Evolutionary conservation across 2,797 vertebrate species (phyloP).

Genomic region (Pelobates cultripes): DNA sequence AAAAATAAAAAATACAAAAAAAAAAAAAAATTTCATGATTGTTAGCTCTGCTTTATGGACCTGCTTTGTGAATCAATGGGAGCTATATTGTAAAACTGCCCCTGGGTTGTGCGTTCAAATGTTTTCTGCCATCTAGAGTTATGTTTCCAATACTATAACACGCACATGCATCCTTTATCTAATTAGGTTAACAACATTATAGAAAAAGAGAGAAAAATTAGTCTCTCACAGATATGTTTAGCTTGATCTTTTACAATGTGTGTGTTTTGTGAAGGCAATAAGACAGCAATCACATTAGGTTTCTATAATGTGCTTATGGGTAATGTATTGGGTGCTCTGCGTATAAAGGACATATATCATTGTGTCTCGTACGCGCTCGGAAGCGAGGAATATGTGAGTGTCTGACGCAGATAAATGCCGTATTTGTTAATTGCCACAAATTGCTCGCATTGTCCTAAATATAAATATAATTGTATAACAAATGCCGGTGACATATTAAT

Average conservation of each 20-base stretch:
- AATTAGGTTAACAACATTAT: neutral
- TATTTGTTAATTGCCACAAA: neutral
- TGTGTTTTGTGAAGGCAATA: neutral
- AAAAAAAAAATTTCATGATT: too few species aligned
- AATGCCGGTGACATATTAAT: neutral
- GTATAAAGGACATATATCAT: neutral
- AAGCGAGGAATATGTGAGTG: neutral
- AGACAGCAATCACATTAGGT: conserved; percentile 3
- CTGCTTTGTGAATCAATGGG: neutral
- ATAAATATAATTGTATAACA: neutral
- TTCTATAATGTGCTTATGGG: neutral
- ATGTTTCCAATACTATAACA: neutral
- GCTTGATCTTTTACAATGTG: neutral
- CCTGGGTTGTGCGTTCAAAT: neutral
- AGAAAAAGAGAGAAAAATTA: neutral
- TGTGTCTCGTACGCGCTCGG: neutral
- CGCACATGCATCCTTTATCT: neutral
- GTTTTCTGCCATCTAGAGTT: neutral
- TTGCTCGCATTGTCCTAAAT: neutral
- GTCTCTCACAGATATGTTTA: neutral
- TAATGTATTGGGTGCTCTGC: neutral
- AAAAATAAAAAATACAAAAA: too few species aligned
- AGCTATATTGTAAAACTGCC: neutral
- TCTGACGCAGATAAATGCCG: neutral
- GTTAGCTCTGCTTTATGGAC: neutral